These are phyloP conservation scores for Ginglymostoma cirratum DNA, from an alignment of 2,113 vertebrate genomes.

Conservation along the genomic window DNA sequence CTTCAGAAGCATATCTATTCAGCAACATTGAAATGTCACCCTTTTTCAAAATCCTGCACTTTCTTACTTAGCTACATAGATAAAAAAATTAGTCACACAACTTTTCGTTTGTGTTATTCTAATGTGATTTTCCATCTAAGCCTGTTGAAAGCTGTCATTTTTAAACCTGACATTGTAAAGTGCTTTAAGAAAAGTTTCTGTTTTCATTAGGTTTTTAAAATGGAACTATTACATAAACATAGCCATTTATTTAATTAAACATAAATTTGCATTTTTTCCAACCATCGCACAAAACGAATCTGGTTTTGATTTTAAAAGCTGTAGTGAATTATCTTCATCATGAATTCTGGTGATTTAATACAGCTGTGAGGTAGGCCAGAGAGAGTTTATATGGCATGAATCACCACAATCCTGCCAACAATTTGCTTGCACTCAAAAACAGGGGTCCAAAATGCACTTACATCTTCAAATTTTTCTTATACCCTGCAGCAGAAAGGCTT, in stretches of 20 bases:
- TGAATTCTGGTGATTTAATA: conserved; percentile 31
- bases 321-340: conserved; percentile 20
- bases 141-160: not conserved
- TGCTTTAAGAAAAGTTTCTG: not conserved
- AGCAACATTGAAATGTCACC: not conserved
- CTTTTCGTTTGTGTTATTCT: not conserved
- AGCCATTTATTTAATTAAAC: conserved; percentile 17
- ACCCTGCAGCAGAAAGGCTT: conserved; percentile 20
- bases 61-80: not conserved
- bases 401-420: conserved; percentile 14
- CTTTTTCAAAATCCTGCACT: not conserved
- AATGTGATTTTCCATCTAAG: not conserved
- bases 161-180: not conserved
- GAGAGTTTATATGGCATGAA: conserved; percentile 35
- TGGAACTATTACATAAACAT: not conserved
- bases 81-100: not conserved
- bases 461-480: not conserved
- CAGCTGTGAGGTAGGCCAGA: conserved; percentile 29
- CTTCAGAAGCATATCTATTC: not conserved
- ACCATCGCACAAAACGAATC: conserved; percentile 2
- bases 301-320: conserved; percentile 32
- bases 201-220: not conserved
- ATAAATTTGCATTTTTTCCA: conserved; percentile 7
- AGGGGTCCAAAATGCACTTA: not conserved
- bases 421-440: conserved; percentile 12